Evolutionary conservation across 1,140 invertebrate genomes (phyloP).

Genomic region (Eubasilissa regina): DNA sequence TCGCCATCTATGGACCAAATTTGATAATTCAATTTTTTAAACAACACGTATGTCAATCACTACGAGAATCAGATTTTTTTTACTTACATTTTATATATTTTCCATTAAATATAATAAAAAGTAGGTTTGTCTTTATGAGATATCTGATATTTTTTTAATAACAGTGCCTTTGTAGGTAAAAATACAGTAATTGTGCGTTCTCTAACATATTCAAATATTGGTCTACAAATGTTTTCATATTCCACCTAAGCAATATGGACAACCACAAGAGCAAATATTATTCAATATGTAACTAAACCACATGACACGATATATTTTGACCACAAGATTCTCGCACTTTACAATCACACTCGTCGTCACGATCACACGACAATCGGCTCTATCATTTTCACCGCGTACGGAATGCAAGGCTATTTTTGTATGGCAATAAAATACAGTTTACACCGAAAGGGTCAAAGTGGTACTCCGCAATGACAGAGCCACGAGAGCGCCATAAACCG

Average conservation of each 20-base stretch:
- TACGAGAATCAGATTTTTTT: not conserved
- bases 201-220: too few relatives aligned
- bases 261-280: too few relatives aligned
- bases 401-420: not conserved
- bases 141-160: too few relatives aligned
- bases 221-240: too few relatives aligned
- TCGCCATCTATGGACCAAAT: too few relatives aligned
- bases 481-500: slow-evolving; percentile 2
- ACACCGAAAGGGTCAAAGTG: not conserved
- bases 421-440: not conserved
- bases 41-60: not conserved
- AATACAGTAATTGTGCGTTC: too few relatives aligned
- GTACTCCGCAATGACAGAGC: not conserved
- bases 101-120: too few relatives aligned
- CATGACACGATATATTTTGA: not conserved
- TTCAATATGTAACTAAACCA: not conserved
- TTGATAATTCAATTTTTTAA: too few relatives aligned
- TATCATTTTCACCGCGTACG: not conserved
- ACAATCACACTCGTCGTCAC: not conserved
- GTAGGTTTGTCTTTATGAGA: too few relatives aligned
- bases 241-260: too few relatives aligned
- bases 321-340: too few relatives aligned
- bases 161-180: too few relatives aligned
- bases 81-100: not conserved
- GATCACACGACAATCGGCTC: not conserved